These are phyloP conservation scores for Arrhamphus sclerolepis DNA, from an alignment of 2,797 vertebrate genomes.

Conservation along the genomic window DNA sequence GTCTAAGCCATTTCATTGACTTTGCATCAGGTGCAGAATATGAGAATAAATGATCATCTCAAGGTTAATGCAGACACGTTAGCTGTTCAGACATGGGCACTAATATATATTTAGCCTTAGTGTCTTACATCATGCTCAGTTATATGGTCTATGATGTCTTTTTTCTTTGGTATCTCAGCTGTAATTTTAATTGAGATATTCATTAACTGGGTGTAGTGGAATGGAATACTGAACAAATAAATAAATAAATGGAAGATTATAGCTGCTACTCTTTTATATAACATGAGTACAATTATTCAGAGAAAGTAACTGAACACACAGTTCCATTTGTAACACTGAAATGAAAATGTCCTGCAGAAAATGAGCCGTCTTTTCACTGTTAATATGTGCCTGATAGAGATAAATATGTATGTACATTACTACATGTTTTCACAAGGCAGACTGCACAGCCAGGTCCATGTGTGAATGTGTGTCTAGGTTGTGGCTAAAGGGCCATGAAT, in stretches of 20 bases:
- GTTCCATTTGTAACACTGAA: constrained; percentile 29
- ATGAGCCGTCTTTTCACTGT: constrained; percentile 20
- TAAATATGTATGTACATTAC: constrained; percentile 12
- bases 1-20: neutral
- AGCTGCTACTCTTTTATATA: neutral
- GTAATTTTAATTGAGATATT: constrained; percentile 5
- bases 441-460: constrained; percentile 6
- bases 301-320: constrained; percentile 21
- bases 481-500: constrained; percentile 42
- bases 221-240: neutral
- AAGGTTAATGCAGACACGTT: neutral
- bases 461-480: constrained; percentile 16
- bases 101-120: neutral
- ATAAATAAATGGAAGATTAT: constrained; percentile 1
- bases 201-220: constrained; percentile 3
- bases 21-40: too few relatives aligned
- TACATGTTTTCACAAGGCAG: constrained; percentile 8
- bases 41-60: too few relatives aligned
- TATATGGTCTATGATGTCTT: neutral
- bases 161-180: constrained; percentile 3
- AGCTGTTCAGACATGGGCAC: too few relatives aligned
- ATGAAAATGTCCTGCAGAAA: constrained; percentile 42
- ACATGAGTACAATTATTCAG: constrained; percentile 8
- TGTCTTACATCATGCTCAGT: constrained; percentile 1
- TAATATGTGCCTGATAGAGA: constrained; percentile 38